Conservation (phyloP, 1,140 invertebrate genomes). For the Ctenoplectra terminalis region DNA sequence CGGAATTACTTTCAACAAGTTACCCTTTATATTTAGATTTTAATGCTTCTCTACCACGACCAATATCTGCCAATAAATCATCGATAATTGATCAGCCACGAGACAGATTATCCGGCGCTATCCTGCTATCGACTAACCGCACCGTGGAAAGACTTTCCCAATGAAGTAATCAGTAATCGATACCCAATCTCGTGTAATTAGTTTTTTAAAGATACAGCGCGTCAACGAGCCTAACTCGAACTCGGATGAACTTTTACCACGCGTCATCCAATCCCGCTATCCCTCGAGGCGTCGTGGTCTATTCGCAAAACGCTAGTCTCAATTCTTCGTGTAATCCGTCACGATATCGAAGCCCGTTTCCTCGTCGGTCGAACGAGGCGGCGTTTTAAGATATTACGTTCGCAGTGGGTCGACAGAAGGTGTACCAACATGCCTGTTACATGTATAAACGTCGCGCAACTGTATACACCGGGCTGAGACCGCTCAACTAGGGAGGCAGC, state of each 20-base stretch:
- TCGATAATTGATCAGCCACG: not conserved
- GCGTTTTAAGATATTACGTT: conserved; percentile 48
- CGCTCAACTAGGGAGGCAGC: not conserved
- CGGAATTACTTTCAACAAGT: too few species aligned
- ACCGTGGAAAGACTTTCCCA: not conserved
- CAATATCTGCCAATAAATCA: not conserved
- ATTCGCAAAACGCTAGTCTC: not conserved
- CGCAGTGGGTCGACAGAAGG: not conserved
- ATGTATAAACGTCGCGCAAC: conserved; percentile 27
- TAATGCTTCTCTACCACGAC: too few species aligned
- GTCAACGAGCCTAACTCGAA: not conserved
- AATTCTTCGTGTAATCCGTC: conserved; percentile 33
- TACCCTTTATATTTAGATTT: too few species aligned
- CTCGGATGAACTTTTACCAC: not conserved
- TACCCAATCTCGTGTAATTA: not conserved
- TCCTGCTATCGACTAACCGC: not conserved
- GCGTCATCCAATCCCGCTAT: too few species aligned
- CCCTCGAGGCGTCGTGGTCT: not conserved
- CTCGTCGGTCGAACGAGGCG: not conserved
- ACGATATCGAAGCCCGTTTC: not conserved
- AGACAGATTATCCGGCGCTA: too few species aligned
- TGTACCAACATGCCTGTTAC: not conserved
- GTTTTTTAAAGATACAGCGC: not conserved
- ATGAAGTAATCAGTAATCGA: conserved; percentile 2
- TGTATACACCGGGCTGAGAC: conserved; percentile 2